Conservation (phyloP, 2,113 vertebrate species). For the Probosciger aterrimus region DNA sequence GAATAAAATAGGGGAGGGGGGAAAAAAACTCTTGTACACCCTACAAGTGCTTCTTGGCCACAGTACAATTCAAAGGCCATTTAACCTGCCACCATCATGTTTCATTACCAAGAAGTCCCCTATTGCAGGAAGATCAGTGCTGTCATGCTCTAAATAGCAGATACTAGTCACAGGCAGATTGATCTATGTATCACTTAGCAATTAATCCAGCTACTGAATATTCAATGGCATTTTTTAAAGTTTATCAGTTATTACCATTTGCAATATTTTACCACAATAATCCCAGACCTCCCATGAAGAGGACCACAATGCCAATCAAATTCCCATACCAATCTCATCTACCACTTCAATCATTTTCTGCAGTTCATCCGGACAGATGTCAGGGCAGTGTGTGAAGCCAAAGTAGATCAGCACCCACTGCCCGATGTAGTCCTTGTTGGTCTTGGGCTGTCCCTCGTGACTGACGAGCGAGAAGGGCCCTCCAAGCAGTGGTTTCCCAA, state of each 20-base stretch:
- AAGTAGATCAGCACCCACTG: constrained; percentile 96
- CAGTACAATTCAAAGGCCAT: background rate
- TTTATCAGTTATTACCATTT: background rate
- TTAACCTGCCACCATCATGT: background rate
- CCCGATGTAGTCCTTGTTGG: constrained; percentile 85
- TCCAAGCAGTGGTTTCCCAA: constrained; percentile 88
- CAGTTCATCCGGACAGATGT: constrained; percentile 95
- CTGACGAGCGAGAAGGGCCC: constrained; percentile 89
- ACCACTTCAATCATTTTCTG: constrained; percentile 96
- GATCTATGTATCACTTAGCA: background rate
- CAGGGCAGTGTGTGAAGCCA: constrained; percentile 97
- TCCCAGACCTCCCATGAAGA: background rate
- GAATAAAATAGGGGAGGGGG: background rate
- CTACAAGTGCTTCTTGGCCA: background rate
- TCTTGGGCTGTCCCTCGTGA: constrained; percentile 81
- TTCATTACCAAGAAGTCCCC: background rate
- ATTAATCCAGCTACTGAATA: background rate
- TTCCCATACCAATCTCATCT: constrained; percentile 86
- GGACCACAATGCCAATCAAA: constrained; percentile 51
- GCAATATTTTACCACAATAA: background rate
- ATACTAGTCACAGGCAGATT: background rate
- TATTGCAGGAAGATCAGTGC: background rate
- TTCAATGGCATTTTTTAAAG: background rate
- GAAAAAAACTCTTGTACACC: background rate
- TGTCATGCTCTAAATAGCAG: background rate